Conservation (phyloP, 37 sponge, comb jelly and placozoan genomes). For the Dysidea cf. avara region DNA sequence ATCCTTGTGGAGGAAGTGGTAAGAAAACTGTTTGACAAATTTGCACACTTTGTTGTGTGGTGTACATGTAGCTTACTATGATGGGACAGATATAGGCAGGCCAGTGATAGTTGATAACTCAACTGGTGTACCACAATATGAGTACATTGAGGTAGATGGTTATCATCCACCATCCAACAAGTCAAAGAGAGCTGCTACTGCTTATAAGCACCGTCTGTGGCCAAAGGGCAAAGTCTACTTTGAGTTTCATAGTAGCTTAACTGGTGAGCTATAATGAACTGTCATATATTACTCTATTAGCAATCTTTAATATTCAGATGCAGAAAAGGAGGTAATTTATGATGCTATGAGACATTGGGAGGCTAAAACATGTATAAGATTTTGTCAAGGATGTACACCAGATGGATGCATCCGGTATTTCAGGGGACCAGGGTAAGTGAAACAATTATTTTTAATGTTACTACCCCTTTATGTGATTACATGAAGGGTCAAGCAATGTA, state of each 20-base stretch:
- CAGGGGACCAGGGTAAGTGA: conserved; percentile 61
- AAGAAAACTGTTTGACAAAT: too few species aligned
- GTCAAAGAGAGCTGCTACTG: conserved; percentile 63
- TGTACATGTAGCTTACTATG: conserved; percentile 5
- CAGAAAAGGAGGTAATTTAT: conserved; percentile 26
- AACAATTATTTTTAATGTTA: background rate
- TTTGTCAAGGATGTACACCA: conserved; percentile 29
- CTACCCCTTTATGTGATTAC: background rate
- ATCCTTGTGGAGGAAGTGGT: too few species aligned
- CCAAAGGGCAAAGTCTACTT: conserved; percentile 50
- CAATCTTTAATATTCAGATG: conserved; percentile 17
- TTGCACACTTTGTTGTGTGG: too few species aligned
- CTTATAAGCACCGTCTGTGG: conserved; percentile 48
- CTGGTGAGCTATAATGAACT: conserved; percentile 11
- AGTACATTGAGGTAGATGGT: background rate
- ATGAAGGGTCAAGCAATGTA: too few species aligned
- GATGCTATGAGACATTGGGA: conserved; percentile 78
- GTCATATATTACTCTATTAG: background rate
- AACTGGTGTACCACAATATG: background rate
- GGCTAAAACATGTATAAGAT: conserved; percentile 71
- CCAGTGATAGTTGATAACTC: background rate
- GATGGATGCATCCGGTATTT: conserved; percentile 45
- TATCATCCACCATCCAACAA: conserved; percentile 2
- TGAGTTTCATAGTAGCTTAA: conserved; percentile 32
- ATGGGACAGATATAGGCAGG: conserved; percentile 30